Base-by-base conservation (phyloP, 2,888 invertebrate species). In the Eupithecia vulgata region DNA sequence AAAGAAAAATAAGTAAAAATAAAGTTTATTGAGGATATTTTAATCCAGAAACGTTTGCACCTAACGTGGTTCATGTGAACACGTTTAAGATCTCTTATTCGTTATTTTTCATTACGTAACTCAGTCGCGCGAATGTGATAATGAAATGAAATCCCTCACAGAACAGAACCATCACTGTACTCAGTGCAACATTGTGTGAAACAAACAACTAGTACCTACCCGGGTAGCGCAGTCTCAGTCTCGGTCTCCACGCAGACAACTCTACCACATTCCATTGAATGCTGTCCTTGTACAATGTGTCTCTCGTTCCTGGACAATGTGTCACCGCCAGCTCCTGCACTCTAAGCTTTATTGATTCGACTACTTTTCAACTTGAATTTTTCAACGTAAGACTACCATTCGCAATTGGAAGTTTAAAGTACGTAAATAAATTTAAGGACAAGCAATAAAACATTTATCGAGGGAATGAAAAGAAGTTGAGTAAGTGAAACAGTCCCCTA, bases 381-480 rank as follows among this genome's bases (percentile, higher is more conserved):
- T 79, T 78, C 76, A 76, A 69, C 75, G 74, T 57, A 30, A 75
- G 79, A 78, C 70, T 74, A 59, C 74, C 40, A 80, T 77, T 83
- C 79, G 76, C 82, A 82, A 84, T 84, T 82, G 84, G 82, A 85
- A 79, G 83, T 84, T 81, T 77, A 37, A 78, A 81, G 79, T 72
- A 79, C 70, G 77, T 78, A 81, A 84, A 81, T 81, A 81, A 81
- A 72, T 81, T 81, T 81, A 83, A 81, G 80, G 81, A 84, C 83
- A 83, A 82, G 85, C 82, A 84, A 86, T 87, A 86, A 87, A 87
- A 87, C 86, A 88, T 87, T 87, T 85, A 82, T 61, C 61, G 83
- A 81, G 81, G 72, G 79, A 81, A 83, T 83, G 83, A 84, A 82
- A 83, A 81, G 79, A 82, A 82, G 79, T 83, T 79, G 81, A 84